phyloP scores from a whole-genome alignment of 1,140 invertebrate genomes.

The Cephus cinctus region DNA sequence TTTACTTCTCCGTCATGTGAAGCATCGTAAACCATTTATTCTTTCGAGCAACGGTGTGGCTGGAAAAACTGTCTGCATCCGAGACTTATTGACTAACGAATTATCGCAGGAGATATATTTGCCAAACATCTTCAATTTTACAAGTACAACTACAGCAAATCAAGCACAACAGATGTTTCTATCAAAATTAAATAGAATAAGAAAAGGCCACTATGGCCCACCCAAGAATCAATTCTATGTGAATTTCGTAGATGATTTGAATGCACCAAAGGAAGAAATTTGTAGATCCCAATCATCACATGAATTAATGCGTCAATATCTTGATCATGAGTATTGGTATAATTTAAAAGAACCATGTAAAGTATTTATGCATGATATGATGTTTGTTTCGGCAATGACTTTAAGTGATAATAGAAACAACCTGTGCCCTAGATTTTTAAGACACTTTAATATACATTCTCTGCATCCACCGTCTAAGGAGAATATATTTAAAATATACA shows the following conservation, averaged over 20 bases:
- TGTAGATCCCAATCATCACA: slow-evolving; percentile 62
- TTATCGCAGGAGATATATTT: slow-evolving; percentile 54
- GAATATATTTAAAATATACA: slow-evolving; percentile 65
- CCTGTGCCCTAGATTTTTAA: slow-evolving; percentile 62
- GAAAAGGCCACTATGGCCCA: slow-evolving; percentile 60
- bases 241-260: slow-evolving; percentile 72
- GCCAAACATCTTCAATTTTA: slow-evolving; percentile 62
- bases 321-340: slow-evolving; percentile 66
- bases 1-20: slow-evolving; percentile 51
- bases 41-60: slow-evolving; percentile 66
- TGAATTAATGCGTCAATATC: slow-evolving; percentile 68
- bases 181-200: slow-evolving; percentile 62
- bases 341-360: slow-evolving; percentile 59
- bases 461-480: slow-evolving; percentile 63
- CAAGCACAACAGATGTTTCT: slow-evolving; percentile 64
- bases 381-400: slow-evolving; percentile 40
- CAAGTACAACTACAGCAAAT: slow-evolving; percentile 59
- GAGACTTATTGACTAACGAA: slow-evolving; percentile 61
- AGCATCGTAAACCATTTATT: slow-evolving; percentile 58
- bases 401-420: slow-evolving; percentile 17
- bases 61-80: slow-evolving; percentile 67
- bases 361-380: slow-evolving; percentile 61
- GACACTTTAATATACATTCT: slow-evolving; percentile 65
- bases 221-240: slow-evolving; percentile 59
- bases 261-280: slow-evolving; percentile 56